These are phyloP conservation scores for Scartelaos histophorus DNA, from an alignment of 2,113 vertebrate genomes.

Conservation along the genomic window DNA sequence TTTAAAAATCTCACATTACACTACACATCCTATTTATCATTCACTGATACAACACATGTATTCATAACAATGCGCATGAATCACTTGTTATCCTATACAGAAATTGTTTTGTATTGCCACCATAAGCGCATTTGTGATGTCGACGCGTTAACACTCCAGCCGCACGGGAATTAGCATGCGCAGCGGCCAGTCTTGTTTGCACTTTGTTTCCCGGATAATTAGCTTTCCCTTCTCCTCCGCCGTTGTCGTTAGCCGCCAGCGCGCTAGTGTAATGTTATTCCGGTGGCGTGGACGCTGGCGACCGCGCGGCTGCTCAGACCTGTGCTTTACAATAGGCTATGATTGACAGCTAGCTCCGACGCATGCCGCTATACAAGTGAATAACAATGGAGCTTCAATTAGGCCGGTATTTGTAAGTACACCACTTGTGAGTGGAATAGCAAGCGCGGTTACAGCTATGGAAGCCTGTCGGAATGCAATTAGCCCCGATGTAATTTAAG, in stretches of 20 bases:
- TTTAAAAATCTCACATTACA: no score
- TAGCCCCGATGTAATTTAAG: not conserved
- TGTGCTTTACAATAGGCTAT: not conserved
- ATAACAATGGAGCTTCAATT: slow-evolving; percentile 1
- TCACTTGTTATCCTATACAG: not conserved
- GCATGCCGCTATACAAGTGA: not conserved
- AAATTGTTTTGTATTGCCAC: not conserved
- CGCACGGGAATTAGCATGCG: not conserved
- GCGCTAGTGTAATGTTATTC: not conserved
- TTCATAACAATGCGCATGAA: not conserved
- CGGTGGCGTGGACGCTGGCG: not conserved
- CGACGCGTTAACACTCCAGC: not conserved
- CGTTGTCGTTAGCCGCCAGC: not conserved
- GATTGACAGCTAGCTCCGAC: not conserved
- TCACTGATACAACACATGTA: not conserved
- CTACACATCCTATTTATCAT: no score
- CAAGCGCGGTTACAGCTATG: not conserved
- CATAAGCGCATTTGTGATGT: not conserved
- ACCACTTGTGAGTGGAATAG: not conserved
- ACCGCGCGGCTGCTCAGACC: slow-evolving; percentile 1
- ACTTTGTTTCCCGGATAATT: not conserved
- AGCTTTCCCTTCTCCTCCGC: not conserved
- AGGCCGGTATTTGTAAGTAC: slow-evolving; percentile 1
- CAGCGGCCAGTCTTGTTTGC: not conserved
- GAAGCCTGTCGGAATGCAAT: not conserved